Conservation (phyloP, 2,113 vertebrate species). For the Romanogobio albipinnatus region DNA sequence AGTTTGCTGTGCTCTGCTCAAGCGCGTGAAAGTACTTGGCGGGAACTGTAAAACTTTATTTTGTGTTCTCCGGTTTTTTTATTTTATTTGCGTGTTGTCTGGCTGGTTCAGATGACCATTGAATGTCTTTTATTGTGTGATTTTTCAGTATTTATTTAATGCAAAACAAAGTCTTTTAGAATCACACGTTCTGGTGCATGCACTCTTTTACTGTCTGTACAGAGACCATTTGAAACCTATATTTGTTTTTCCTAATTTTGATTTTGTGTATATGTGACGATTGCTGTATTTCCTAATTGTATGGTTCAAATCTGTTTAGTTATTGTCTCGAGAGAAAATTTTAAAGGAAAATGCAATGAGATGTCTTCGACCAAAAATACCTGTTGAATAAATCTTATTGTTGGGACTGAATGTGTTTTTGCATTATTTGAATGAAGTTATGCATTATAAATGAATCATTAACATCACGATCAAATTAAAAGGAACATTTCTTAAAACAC, state of each 20-base stretch:
- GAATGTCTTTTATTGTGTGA: conserved; percentile 32
- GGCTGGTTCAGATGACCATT: conserved; percentile 73
- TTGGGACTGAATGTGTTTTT: conserved; percentile 21
- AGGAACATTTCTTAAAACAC: too few species aligned
- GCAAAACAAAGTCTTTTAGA: conserved; percentile 21
- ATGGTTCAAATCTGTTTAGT: conserved; percentile 26
- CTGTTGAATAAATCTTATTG: conserved; percentile 55
- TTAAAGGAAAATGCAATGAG: conserved; percentile 35
- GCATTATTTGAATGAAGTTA: background rate
- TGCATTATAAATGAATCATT: background rate
- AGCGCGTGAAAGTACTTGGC: background rate
- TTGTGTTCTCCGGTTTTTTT: background rate
- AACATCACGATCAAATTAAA: too few species aligned
- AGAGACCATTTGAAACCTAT: conserved; percentile 31
- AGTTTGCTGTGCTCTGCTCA: conserved; percentile 23
- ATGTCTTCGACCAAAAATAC: conserved; percentile 18
- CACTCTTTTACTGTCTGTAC: conserved; percentile 20
- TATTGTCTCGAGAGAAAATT: conserved; percentile 9
- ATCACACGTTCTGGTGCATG: conserved; percentile 33
- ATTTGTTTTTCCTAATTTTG: background rate
- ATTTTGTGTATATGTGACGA: conserved; percentile 15
- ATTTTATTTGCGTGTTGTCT: conserved; percentile 71
- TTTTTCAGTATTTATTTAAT: conserved; percentile 48
- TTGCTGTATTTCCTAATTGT: conserved; percentile 35
- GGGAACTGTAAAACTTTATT: conserved; percentile 8